Conservation (phyloP, 2,797 vertebrate species). For the Acipenser transmontanus region DNA sequence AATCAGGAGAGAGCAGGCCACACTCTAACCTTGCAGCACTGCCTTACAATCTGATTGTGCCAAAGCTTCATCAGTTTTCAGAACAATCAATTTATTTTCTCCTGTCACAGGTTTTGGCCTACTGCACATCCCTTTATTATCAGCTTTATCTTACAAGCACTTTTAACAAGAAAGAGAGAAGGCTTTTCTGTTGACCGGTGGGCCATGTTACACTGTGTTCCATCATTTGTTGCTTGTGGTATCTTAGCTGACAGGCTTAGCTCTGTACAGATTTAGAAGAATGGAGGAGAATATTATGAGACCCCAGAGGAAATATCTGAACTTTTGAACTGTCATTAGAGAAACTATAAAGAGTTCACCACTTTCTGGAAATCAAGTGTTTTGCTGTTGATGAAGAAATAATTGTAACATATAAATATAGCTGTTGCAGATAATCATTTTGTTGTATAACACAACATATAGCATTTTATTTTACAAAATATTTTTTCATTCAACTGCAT, state of each 20-base stretch:
- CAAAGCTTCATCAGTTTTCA: conserved; percentile 92
- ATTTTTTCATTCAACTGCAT: no score
- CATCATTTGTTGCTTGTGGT: conserved; percentile 70
- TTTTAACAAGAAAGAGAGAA: conserved; percentile 49
- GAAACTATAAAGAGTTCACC: conserved; percentile 47
- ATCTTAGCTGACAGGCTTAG: conserved; percentile 76
- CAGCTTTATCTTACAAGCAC: conserved; percentile 75
- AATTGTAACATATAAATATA: conserved; percentile 60
- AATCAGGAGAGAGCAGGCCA: conserved; percentile 77
- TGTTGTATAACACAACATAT: no score
- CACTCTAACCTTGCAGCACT: conserved; percentile 83
- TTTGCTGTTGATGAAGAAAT: conserved; percentile 57
- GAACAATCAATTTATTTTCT: conserved; percentile 85
- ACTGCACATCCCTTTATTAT: conserved; percentile 77
- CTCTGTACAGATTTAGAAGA: conserved; percentile 71
- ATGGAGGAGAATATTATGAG: conserved; percentile 76
- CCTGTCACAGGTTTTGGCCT: conserved; percentile 74
- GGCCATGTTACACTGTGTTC: conserved; percentile 66
- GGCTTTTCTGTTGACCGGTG: conserved; percentile 34
- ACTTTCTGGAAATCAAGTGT: conserved; percentile 39
- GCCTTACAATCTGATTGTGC: conserved; percentile 96
- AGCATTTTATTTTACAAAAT: no score
- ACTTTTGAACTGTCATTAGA: conserved; percentile 74
- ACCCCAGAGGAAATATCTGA: conserved; percentile 77
- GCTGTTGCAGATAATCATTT: conserved; percentile 33